These are phyloP conservation scores for Orthonyx spaldingii DNA, from an alignment of 2,113 vertebrate genomes.

Conservation along the genomic window DNA sequence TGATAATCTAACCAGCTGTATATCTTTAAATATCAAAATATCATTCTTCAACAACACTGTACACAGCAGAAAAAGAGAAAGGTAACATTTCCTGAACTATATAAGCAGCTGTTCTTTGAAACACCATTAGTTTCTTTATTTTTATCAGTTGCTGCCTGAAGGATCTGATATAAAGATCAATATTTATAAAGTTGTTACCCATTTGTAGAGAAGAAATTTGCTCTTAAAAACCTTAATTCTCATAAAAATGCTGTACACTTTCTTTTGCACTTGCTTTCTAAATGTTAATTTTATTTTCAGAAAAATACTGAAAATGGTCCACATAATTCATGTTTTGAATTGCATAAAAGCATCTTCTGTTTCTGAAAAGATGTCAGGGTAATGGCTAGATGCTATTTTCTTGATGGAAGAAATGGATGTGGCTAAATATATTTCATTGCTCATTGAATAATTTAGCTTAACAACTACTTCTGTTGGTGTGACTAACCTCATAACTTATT, in stretches of 20 bases:
- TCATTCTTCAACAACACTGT: not conserved
- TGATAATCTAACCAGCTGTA: not conserved
- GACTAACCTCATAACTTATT: not conserved
- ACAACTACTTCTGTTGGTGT: not conserved
- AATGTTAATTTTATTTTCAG: not conserved
- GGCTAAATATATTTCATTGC: not conserved
- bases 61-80: not conserved
- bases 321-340: not conserved
- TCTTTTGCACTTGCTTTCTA: not conserved
- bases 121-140: not conserved
- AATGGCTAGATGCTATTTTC: not conserved
- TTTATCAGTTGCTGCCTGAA: not conserved
- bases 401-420: not conserved
- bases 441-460: not conserved
- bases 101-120: not conserved
- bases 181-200: not conserved
- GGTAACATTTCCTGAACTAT: not conserved
- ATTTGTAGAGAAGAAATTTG: not conserved
- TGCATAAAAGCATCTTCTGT: not conserved
- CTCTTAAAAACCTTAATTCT: not conserved
- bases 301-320: not conserved
- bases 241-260: not conserved
- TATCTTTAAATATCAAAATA: not conserved
- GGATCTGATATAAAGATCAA: not conserved
- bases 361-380: not conserved